Conservation (phyloP, 2,113 vertebrate species). For the Chauna torquata region DNA sequence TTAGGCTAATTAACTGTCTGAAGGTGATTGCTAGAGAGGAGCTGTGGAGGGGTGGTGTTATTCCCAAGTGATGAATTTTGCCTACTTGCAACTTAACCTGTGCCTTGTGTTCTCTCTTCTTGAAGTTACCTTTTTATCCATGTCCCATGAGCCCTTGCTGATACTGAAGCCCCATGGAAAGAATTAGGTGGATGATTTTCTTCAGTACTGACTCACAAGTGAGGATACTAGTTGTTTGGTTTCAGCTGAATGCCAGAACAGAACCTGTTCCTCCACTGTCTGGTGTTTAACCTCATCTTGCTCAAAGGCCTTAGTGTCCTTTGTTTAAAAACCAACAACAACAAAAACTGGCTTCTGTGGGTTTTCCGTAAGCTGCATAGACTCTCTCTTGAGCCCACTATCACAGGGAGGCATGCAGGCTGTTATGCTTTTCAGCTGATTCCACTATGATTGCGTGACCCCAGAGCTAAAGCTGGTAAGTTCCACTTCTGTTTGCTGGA, state of each 20-base stretch:
- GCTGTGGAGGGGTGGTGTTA: not conserved
- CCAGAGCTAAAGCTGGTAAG: slow-evolving; percentile 38
- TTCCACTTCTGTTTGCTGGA: not conserved
- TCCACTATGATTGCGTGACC: not conserved
- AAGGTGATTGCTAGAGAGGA: not conserved
- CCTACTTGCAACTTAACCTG: not conserved
- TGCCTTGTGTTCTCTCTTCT: not conserved
- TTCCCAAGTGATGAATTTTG: not conserved
- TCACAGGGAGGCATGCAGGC: not conserved
- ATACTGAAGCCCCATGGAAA: not conserved
- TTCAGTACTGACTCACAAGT: not conserved
- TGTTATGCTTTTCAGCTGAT: slow-evolving; percentile 2
- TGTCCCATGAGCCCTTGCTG: not conserved
- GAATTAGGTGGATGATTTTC: not conserved
- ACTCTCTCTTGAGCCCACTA: not conserved
- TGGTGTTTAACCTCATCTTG: not conserved
- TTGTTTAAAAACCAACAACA: slow-evolving; percentile 9
- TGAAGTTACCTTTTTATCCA: not conserved
- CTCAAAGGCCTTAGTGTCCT: not conserved
- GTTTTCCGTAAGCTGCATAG: not conserved
- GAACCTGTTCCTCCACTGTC: not conserved
- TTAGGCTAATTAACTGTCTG: not conserved
- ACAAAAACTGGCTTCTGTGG: slow-evolving; percentile 11
- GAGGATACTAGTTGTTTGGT: not conserved
- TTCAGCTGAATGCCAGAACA: not conserved